phyloP scores from a whole-genome alignment of 2,797 vertebrate genomes.

The Phataginus tricuspis region DNA sequence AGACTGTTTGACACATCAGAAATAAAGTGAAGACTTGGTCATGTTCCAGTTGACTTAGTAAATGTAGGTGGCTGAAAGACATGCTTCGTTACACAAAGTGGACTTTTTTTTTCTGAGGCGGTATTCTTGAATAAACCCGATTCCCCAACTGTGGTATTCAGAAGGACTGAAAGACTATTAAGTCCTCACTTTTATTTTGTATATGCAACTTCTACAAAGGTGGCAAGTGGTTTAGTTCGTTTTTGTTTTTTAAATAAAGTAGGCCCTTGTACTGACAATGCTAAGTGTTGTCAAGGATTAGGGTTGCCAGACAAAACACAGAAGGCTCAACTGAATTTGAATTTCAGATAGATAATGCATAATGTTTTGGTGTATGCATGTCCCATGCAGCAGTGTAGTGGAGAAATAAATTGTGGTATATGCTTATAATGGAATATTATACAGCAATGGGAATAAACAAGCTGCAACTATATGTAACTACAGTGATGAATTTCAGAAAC shows the following conservation, averaged over 20 bases:
- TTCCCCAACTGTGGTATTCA: background rate
- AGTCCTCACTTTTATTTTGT: slow-evolving; percentile 44
- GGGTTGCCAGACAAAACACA: background rate
- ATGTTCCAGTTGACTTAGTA: slow-evolving; percentile 24
- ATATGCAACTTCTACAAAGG: background rate
- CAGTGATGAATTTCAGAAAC: background rate
- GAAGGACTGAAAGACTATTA: background rate
- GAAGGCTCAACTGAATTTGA: background rate
- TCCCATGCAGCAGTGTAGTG: background rate
- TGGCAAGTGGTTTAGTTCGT: background rate
- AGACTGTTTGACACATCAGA: slow-evolving; percentile 19
- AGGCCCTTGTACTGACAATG: background rate
- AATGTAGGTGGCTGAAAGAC: slow-evolving; percentile 28
- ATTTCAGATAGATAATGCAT: background rate
- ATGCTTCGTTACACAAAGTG: slow-evolving; percentile 5
- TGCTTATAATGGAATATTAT: background rate
- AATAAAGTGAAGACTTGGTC: background rate
- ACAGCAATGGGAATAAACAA: background rate
- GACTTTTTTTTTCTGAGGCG: background rate
- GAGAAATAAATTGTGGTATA: background rate
- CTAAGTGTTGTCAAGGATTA: background rate
- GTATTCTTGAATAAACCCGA: background rate
- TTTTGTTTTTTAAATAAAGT: slow-evolving; percentile 3
- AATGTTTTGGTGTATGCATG: background rate
- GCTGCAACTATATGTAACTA: background rate